Evolutionary conservation across 2,888 invertebrate species (phyloP).

Genomic region (Drosophila anceps): DNA sequence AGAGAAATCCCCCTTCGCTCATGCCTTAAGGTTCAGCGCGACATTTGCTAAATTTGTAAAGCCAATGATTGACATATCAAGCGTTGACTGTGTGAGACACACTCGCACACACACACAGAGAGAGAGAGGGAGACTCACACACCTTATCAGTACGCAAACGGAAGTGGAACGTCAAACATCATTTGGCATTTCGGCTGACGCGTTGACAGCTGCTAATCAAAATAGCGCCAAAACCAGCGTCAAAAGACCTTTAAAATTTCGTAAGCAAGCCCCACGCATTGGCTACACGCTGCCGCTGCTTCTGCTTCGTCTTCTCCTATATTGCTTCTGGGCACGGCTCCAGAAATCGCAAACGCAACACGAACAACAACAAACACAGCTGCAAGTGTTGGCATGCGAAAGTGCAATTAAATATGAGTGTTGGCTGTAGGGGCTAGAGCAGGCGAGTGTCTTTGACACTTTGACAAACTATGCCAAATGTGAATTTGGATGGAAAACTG

Average conservation of each 20-base stretch:
- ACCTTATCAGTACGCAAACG: conserved; percentile 53
- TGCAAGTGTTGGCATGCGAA: conserved; percentile 30
- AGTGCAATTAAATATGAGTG: conserved; percentile 51
- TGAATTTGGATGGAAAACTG: conserved; percentile 5
- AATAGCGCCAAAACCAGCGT: conserved; percentile 43
- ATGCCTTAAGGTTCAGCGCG: conserved; percentile 39
- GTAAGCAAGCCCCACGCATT: conserved; percentile 25
- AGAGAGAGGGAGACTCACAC: background rate
- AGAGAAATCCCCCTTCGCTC: conserved; percentile 30
- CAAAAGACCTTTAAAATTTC: conserved; percentile 32
- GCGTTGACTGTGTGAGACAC: conserved; percentile 27
- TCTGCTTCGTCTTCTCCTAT: conserved; percentile 3
- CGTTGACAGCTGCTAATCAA: conserved; percentile 72
- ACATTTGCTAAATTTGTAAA: conserved; percentile 50
- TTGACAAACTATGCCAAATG: conserved; percentile 22
- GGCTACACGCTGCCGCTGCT: background rate
- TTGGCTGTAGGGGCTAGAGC: background rate
- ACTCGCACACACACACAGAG: conserved; percentile 13
- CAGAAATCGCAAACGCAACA: conserved; percentile 31
- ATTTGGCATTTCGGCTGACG: conserved; percentile 40
- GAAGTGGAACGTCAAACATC: conserved; percentile 61
- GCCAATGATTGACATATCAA: conserved; percentile 65
- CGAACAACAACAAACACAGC: conserved; percentile 23
- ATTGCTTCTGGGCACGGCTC: conserved; percentile 50
- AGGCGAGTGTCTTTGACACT: background rate